Conservation (phyloP, 1,140 invertebrate genomes). For the Wiebesia pumilae region DNA sequence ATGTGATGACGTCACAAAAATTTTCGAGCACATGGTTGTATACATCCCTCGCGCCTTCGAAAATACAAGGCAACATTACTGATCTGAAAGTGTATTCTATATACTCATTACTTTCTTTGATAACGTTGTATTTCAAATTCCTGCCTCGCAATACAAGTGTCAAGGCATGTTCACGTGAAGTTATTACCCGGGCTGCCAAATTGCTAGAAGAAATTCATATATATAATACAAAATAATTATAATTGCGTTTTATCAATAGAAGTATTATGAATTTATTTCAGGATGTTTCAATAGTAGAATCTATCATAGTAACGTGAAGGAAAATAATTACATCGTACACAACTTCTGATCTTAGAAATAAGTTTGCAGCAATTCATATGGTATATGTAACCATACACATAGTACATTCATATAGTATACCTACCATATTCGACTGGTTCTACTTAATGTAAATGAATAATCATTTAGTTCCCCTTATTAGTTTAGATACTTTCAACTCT, state of each 20-base stretch:
- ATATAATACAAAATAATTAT: background rate
- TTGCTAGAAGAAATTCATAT: background rate
- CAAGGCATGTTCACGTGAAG: background rate
- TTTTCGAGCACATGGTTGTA: conserved; percentile 18
- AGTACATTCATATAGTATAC: background rate
- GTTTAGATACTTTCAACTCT: background rate
- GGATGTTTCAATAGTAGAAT: background rate
- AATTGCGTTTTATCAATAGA: background rate
- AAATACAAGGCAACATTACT: background rate
- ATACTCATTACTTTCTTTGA: background rate
- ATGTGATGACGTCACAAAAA: conserved; percentile 40
- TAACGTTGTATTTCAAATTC: background rate
- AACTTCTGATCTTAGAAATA: background rate
- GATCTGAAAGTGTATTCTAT: background rate
- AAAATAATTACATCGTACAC: background rate
- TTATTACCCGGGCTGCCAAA: background rate
- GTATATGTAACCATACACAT: background rate
- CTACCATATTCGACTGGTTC: background rate
- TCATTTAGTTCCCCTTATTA: background rate
- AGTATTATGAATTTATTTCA: background rate
- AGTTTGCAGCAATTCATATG: background rate
- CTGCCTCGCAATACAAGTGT: background rate
- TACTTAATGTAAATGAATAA: background rate
- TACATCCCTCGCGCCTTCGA: background rate
- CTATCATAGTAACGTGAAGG: background rate